These are phyloP conservation scores for Drosophila parabipectinata DNA, from an alignment of 1,140 invertebrate species.

Conservation along the genomic window DNA sequence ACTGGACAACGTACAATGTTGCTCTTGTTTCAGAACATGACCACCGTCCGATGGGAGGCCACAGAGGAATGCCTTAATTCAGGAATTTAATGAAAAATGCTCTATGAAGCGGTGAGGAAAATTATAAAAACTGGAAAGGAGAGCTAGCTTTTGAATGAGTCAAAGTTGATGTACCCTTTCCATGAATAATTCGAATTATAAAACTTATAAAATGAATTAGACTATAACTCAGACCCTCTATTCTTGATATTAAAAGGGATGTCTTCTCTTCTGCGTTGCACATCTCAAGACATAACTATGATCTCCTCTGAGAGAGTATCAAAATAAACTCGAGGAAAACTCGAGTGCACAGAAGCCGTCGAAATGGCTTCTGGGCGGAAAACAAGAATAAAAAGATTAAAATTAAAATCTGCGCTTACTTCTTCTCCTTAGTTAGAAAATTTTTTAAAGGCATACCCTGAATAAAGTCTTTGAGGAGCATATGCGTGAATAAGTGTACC, in stretches of 20 bases:
- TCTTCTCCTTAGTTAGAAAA: constrained; percentile 36
- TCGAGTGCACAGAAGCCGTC: constrained; percentile 60
- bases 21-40: constrained; percentile 80
- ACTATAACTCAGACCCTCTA: no score
- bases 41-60: constrained; percentile 54
- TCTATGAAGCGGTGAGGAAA: constrained; percentile 77
- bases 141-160: not conserved
- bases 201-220: no score
- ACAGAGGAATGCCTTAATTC: constrained; percentile 77
- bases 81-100: constrained; percentile 82
- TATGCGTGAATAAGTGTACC: not conserved
- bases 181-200: no score
- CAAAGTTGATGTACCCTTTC: not conserved
- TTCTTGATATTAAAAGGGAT: no score
- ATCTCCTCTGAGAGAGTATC: not conserved
- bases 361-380: constrained; percentile 4
- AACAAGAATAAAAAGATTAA: constrained; percentile 67
- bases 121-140: constrained; percentile 53
- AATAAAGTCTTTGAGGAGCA: not conserved
- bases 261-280: no score
- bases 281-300: no score
- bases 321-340: constrained; percentile 42
- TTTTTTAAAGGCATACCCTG: constrained; percentile 25
- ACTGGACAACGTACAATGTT: constrained; percentile 57
- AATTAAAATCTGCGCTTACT: constrained; percentile 72